These are phyloP conservation scores for Polyploca ridens DNA, from an alignment of 2,888 invertebrate genomes.

Conservation along the genomic window DNA sequence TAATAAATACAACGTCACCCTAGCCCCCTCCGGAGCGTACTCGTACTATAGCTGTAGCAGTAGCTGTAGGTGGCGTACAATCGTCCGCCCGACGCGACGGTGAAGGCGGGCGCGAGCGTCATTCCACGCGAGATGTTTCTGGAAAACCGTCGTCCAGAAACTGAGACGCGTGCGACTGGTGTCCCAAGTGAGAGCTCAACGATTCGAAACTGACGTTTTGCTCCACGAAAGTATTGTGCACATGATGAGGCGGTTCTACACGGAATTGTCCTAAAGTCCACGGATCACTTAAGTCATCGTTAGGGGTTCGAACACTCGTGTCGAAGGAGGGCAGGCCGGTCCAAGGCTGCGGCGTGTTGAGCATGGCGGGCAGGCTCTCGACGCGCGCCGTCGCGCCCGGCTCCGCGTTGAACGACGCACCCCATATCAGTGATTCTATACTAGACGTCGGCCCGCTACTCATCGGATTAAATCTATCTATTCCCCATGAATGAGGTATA, in stretches of 20 bases:
- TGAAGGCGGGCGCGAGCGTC: conserved; percentile 49
- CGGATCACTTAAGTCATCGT: conserved; percentile 63
- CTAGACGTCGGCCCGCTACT: conserved; percentile 47
- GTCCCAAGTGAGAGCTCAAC: conserved; percentile 58
- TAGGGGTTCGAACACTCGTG: conserved; percentile 49
- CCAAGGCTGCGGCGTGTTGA: conserved; percentile 70
- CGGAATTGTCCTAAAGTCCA: conserved; percentile 75
- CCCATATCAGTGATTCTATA: conserved; percentile 72
- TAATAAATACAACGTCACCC: conserved; percentile 59
- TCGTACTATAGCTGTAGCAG: not conserved
- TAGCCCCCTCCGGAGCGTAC: conserved; percentile 25
- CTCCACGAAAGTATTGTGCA: conserved; percentile 72
- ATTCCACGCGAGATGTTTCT: conserved; percentile 75
- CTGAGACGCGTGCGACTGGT: conserved; percentile 57
- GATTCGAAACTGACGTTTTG: conserved; percentile 72
- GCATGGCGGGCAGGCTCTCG: conserved; percentile 57
- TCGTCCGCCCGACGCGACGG: conserved; percentile 16
- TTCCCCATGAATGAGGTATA: conserved; percentile 62
- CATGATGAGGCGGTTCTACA: conserved; percentile 68
- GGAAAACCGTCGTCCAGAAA: conserved; percentile 71
- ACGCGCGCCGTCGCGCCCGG: conserved; percentile 41
- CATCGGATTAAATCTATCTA: conserved; percentile 62
- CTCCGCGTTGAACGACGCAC: conserved; percentile 51
- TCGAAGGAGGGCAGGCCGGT: conserved; percentile 66
- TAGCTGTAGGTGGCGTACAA: too few relatives aligned